Base-by-base conservation (phyloP, 2,113 vertebrate genomes). In the Thryonomys swinderianus region DNA sequence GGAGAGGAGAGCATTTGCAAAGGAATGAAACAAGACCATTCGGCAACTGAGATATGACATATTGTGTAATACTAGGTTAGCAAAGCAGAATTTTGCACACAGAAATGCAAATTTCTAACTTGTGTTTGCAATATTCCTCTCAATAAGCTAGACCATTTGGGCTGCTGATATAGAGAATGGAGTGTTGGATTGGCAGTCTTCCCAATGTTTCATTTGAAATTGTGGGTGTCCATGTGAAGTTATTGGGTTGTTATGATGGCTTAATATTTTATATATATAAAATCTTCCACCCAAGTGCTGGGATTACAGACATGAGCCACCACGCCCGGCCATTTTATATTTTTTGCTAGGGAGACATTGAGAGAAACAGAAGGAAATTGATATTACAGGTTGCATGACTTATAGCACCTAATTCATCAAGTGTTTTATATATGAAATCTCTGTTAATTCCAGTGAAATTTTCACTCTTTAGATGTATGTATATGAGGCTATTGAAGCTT, bases 291-390 rank as follows among this genome's bases (percentile, higher is more conserved):
- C n/a, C n/a, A n/a, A n/a, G n/a, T n/a, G n/a, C n/a, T n/a, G n/a
- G n/a, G n/a, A n/a, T n/a, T n/a, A n/a, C n/a, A n/a, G n/a, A n/a
- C n/a, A n/a, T n/a, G n/a, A n/a, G n/a, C n/a, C n/a, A n/a, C n/a
- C n/a, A n/a, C n/a, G n/a, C n/a, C n/a, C n/a, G n/a, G n/a, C n/a
- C n/a, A n/a, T n/a, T n/a, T n/a, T n/a, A n/a, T n/a, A n/a, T n/a
- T n/a, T 1, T 10, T 23, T 55, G 53, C 3, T 17, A 57, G 16
- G 13, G 4, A 82, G n/a, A 0, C 64, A 57, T 20, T 61, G 8
- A 79, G 42, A 20, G 4, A 88, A 84, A 84, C 2, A 91, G 25
- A 91, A 94, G 23, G 91, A 74, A 92, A 59, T 74, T 48, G 53
- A n/a, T 37, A 79, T 59, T 53, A 88, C 30, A 78, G 34, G 51